Conservation (phyloP, 2,797 vertebrate genomes). For the Danio tinwini region DNA sequence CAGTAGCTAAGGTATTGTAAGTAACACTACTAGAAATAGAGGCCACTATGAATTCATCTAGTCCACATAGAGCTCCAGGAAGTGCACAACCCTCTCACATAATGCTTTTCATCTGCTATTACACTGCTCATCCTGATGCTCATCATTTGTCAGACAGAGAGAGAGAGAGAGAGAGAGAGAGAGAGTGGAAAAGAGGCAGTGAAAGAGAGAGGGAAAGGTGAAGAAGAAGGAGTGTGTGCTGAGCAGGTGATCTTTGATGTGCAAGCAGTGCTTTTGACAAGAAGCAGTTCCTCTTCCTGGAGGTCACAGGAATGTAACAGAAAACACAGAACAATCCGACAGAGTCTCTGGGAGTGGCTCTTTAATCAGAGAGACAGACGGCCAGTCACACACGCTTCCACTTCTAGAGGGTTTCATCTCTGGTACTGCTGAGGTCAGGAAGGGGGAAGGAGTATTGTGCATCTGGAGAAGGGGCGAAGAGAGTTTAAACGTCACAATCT, state of each 20-base stretch:
- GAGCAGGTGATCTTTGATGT: slow-evolving; percentile 68
- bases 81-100: slow-evolving; percentile 9
- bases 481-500: slow-evolving; percentile 58
- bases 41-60: background rate
- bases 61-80: background rate
- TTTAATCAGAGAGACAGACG: slow-evolving; percentile 60
- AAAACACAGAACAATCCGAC: slow-evolving; percentile 59
- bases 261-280: slow-evolving; percentile 63
- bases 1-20: background rate
- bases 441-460: slow-evolving; percentile 29
- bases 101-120: slow-evolving; percentile 21
- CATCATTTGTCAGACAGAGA: slow-evolving; percentile 30
- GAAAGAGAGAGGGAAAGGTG: slow-evolving; percentile 27
- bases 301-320: slow-evolving; percentile 61
- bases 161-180: slow-evolving; percentile 11
- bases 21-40: too few species aligned
- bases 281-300: slow-evolving; percentile 64
- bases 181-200: background rate
- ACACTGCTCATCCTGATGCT: slow-evolving; percentile 8
- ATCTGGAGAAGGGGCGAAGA: slow-evolving; percentile 55
- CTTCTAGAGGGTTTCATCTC: slow-evolving; percentile 29
- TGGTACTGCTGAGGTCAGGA: slow-evolving; percentile 35
- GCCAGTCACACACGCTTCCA: slow-evolving; percentile 40
- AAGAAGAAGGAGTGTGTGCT: slow-evolving; percentile 38
- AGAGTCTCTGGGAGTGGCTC: slow-evolving; percentile 57